Conservation (phyloP, 1,140 invertebrate species). For the Cheumatopsyche charites region DNA sequence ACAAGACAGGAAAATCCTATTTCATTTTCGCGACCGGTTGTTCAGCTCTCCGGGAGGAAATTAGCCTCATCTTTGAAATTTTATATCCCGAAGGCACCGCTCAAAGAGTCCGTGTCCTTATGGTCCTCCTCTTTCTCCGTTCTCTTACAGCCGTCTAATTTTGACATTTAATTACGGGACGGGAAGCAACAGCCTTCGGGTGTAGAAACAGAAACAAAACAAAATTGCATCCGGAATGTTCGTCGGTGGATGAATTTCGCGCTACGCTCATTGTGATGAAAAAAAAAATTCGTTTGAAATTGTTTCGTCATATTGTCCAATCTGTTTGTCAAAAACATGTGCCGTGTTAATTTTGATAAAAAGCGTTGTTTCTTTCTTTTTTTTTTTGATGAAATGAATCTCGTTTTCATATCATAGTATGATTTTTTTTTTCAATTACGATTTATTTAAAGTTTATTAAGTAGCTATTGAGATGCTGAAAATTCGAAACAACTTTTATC, state of each 20-base stretch:
- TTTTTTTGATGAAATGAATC: neutral
- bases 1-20: slow-evolving; percentile 23
- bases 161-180: slow-evolving; percentile 37
- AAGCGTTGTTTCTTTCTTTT: no score
- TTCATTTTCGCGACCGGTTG: slow-evolving; percentile 36
- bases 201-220: slow-evolving; percentile 4
- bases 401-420: no score
- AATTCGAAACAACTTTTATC: no score
- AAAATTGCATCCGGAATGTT: slow-evolving; percentile 24
- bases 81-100: slow-evolving; percentile 29
- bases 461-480: no score
- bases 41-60: slow-evolving; percentile 27
- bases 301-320: no score
- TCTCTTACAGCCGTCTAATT: slow-evolving; percentile 21
- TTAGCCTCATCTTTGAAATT: slow-evolving; percentile 39
- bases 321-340: no score
- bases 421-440: no score
- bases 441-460: no score
- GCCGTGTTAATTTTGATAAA: no score
- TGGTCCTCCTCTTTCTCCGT: neutral
- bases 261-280: no score
- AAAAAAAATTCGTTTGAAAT: no score
- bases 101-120: slow-evolving; percentile 12
- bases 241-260: no score
- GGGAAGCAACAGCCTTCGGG: slow-evolving; percentile 26